Base-by-base conservation (phyloP, 2,113 vertebrate species). In the Catharus minimus region DNA sequence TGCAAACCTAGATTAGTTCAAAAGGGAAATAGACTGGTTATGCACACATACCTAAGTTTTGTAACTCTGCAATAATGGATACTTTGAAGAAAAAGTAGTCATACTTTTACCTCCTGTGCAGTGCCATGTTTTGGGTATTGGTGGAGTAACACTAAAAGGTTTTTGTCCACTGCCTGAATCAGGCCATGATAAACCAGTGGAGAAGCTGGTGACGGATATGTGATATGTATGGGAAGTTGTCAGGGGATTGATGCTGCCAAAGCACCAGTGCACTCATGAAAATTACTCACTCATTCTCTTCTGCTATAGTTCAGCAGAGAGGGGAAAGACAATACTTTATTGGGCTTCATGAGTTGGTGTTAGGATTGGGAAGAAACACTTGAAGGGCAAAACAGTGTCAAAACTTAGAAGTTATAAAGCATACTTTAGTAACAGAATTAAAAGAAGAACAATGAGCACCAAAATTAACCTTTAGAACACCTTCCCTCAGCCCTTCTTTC, bases 261-360 rank as follows among this genome's bases (percentile, higher is more conserved):
- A 58, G 38, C 2, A 3, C 9, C 43, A 47, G 20, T 4, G 3
- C 9, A 11, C 5, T 38, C 7, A 41, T 1, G 2, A 8, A 74
- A 58, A 22, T 11, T 8, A 30, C 46, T 74, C 26, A 30, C 20
- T 58, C 14, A 47, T 74, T 58, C 43, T 30, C 15, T 30, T 74
- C 71, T 30, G n/a, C 43, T 58, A 3, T 30, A 47, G 15, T 47
- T 47, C 23, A 74, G 9, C 26, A 23, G 41, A 28, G 18, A 4
- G 10, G 32, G 14, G 19, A 46, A 46, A 28, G 41, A 57, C 36
- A 36, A 23, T 23, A 36, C 14, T 57, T 58, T 36, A 30, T 23
- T 23, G 5, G n/a, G 11, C 30, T 58, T 30, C 11, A 14, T 30
- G 20, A 8, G 11, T 28, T 74, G 24, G 28, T 24, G 15, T 36